Evolutionary conservation across 1,140 invertebrate genomes (phyloP), one percentile per base, ranked within the genome.

Genomic region (Holcopasites calliopsidis): DNA sequence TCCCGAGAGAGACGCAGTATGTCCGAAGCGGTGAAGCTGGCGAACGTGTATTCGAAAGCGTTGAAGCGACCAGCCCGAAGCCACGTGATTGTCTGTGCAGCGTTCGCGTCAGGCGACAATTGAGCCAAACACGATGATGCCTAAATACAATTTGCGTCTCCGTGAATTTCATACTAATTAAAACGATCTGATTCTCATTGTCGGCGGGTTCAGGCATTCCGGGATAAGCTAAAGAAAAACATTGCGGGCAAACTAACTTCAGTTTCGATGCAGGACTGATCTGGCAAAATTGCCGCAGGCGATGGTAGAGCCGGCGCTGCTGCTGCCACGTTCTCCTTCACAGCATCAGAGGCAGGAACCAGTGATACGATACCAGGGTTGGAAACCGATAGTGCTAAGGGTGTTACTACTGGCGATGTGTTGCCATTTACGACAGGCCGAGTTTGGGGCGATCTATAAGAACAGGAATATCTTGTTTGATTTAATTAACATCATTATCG

Each of bases 21-120:
- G 92, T 99, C 98, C 40, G 95, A 93, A 57, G 97, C 97, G 55
- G 95, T 96, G 92, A 97, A 99, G 87, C 95, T 96, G 55, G 94
- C 92, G 88, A 98, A 98, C 1, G 95, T 95, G 40, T 93, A 90
- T 2, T 95, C 91, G 86, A 96, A 96, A 66, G 94, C 93, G 16
- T 93, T 92, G 91, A 98, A 98, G 71, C 96, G 93, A 88, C 97
- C 94, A 18, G 91, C 91, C 28, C 94, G 93, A n/a, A 98, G 93
- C 97, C 97, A 99, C 52, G 94, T 91, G 38, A 93, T 92, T 3
- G 97, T 96, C 88, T 97, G 95, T 21, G 93, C 85, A 0, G 95
- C 93, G 28, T 93, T 93, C 3, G 96, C 94, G 49, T 95, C 94
- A 57, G 94, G 91, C 16, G 93, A 42, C 26, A 90, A 70, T 90